Percentiles rank a stretch among this genome's conserved stretches.
phyloP scores from a whole-genome alignment of 2,113 vertebrate species.

The Pelvicachromis taeniatus region DNA sequence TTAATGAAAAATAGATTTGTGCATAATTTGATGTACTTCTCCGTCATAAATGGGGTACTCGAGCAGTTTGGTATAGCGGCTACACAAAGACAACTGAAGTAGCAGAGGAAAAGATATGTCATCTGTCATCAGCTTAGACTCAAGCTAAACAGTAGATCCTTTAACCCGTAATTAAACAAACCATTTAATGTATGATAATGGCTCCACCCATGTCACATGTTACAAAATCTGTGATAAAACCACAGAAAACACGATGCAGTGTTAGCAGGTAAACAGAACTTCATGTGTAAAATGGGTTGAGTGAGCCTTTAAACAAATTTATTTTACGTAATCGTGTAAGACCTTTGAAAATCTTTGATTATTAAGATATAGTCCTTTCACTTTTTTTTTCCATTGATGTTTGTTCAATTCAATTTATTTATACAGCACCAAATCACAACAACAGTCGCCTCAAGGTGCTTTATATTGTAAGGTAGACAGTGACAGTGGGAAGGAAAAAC shows the following conservation, averaged over 20 bases:
- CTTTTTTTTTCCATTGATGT: background rate
- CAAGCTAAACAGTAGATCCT: accelerated
- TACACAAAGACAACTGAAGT: background rate
- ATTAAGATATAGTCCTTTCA: background rate
- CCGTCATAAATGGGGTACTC: accelerated
- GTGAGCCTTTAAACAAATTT: background rate
- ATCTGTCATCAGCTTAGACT: no score
- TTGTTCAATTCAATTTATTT: background rate
- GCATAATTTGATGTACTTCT: background rate
- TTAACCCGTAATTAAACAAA: background rate
- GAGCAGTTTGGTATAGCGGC: background rate
- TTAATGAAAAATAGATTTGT: background rate
- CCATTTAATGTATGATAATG: background rate
- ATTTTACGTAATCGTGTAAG: accelerated
- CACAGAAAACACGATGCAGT: background rate
- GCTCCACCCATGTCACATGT: background rate
- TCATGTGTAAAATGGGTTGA: background rate
- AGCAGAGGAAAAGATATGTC: background rate
- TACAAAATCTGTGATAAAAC: background rate
- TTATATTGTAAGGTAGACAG: no score
- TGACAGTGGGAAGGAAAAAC: no score
- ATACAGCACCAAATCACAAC: no score
- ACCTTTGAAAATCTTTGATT: background rate
- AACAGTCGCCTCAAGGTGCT: no score
- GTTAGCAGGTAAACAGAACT: background rate